Percentiles rank a stretch among this genome's conserved stretches.
Conservation (phyloP, 2,113 vertebrate species). For the Propithecus coquereli region DNA sequence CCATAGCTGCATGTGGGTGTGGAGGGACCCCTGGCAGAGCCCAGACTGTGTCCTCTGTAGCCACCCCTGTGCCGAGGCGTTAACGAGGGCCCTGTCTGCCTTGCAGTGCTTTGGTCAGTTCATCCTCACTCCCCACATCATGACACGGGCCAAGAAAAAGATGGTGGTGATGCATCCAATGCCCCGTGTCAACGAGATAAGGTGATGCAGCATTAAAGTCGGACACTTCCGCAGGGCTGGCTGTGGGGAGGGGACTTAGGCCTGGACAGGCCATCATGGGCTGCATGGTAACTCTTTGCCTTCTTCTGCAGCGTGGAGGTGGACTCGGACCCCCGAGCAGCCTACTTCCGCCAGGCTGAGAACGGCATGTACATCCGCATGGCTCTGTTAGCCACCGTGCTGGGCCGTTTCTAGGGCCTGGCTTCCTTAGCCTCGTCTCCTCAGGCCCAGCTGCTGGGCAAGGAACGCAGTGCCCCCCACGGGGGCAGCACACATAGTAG, state of each 20-base stretch:
- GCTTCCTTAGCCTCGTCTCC: neutral
- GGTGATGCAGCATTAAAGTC: slow-evolving; percentile 72
- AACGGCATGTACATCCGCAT: slow-evolving; percentile 98
- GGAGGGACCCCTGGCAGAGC: fast-evolving
- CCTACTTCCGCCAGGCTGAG: slow-evolving; percentile 97
- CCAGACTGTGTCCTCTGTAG: neutral
- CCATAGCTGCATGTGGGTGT: neutral
- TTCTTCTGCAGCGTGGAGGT: slow-evolving; percentile 87
- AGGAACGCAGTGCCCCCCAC: slow-evolving; percentile 42
- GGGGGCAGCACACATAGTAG: slow-evolving; percentile 54
- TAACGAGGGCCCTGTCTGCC: neutral
- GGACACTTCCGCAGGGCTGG: neutral
- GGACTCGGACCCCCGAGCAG: slow-evolving; percentile 94
- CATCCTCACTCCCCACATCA: slow-evolving; percentile 96
- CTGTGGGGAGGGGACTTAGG: neutral
- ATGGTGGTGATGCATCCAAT: slow-evolving; percentile 99
- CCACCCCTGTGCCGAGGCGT: neutral
- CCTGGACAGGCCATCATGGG: fast-evolving
- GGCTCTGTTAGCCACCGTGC: slow-evolving; percentile 94
- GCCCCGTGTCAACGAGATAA: slow-evolving; percentile 97
- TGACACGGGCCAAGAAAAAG: slow-evolving; percentile 96
- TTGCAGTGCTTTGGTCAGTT: slow-evolving; percentile 96
- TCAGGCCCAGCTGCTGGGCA: slow-evolving; percentile 36
- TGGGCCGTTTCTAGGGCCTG: slow-evolving; percentile 84
- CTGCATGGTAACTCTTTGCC: neutral